Evolutionary conservation across 2,888 invertebrate species (phyloP), one percentile per base, ranked within the genome.

Genomic region (Drosophila lutescens): DNA sequence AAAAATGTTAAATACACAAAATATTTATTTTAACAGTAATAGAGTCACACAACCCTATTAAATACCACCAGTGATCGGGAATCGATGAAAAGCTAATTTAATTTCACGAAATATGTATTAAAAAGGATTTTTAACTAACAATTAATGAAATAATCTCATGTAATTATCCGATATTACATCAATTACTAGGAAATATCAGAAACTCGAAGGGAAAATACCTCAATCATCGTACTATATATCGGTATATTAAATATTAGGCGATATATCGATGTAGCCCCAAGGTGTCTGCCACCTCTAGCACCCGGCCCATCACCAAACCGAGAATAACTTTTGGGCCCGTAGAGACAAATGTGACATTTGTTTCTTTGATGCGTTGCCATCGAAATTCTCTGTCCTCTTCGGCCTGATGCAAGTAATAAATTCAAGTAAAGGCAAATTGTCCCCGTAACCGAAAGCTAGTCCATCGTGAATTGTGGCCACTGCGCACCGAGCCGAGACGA

Each of bases 311-410:
- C 17, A 2, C 40, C 40, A 30, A n/a, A 26, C 26, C 13, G 15
- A 41, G 41, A 55, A 43, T 20, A 43, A 32, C 43, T 61, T 57
- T 57, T 20, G 57, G 47, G 47, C 47, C 41, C 44, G 40, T 55
- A 32, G 41, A 58, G 41, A 49, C 34, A 36, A 58, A 63, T 63
- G 41, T 56, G 55, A 56, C 23, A 58, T 53, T 59, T 68, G 68
- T 73, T 73, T 60, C 49, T 50, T 67, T 69, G 49, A 70, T 62
- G 71, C 71, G 74, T 85, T 80, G 78, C 67, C 76, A 58, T 77
- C 84, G 70, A 86, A 86, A 82, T 84, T 82, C 63, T 76, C 68
- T 67, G 80, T 80, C 60, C 54, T 55, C 65, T 68, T 77, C 58
- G 56, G 74, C 65, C 69, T 59, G 57, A 71, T 76, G 76, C 78